Percentiles rank a stretch among this genome's conserved stretches.
These are phyloP conservation scores for Astropecten irregularis DNA, from an alignment of 53 echinoderm and acorn worm genomes.

Conservation along the genomic window DNA sequence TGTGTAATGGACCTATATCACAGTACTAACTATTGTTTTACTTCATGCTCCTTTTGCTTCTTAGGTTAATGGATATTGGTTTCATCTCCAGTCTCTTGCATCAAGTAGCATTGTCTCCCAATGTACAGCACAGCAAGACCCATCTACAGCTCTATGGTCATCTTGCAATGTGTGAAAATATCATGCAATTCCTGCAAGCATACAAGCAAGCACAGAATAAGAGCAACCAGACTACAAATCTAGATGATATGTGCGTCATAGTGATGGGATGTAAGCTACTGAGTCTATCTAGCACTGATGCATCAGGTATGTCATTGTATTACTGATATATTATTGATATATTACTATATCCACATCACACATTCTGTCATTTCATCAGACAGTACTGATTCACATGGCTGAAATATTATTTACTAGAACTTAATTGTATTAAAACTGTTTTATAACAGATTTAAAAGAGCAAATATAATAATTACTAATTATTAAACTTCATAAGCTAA, in stretches of 20 bases:
- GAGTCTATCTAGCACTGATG: conserved; percentile 20
- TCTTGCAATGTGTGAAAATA: conserved; percentile 53
- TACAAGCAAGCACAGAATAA: conserved; percentile 37
- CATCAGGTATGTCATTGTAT: conserved; percentile 21
- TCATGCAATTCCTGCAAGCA: conserved; percentile 44
- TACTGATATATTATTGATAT: too few relatives aligned
- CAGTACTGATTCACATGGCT: too few relatives aligned
- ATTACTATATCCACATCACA: too few relatives aligned
- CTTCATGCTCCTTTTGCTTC: not conserved
- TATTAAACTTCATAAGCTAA: too few relatives aligned
- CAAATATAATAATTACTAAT: too few relatives aligned
- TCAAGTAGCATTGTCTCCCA: not conserved
- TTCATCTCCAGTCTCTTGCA: conserved; percentile 54
- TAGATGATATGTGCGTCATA: not conserved
- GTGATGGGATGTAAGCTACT: conserved; percentile 14
- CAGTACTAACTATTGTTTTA: too few relatives aligned
- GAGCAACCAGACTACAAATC: not conserved
- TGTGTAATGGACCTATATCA: too few relatives aligned
- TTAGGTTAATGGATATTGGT: conserved; percentile 55
- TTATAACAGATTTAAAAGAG: too few relatives aligned
- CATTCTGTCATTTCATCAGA: too few relatives aligned
- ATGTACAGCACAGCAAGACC: conserved; percentile 25
- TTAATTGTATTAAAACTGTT: too few relatives aligned
- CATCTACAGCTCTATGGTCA: conserved; percentile 53
- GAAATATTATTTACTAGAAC: too few relatives aligned